phyloP scores from a whole-genome alignment of 2,797 vertebrate species.

The Mormyrus hasselquistii region DNA sequence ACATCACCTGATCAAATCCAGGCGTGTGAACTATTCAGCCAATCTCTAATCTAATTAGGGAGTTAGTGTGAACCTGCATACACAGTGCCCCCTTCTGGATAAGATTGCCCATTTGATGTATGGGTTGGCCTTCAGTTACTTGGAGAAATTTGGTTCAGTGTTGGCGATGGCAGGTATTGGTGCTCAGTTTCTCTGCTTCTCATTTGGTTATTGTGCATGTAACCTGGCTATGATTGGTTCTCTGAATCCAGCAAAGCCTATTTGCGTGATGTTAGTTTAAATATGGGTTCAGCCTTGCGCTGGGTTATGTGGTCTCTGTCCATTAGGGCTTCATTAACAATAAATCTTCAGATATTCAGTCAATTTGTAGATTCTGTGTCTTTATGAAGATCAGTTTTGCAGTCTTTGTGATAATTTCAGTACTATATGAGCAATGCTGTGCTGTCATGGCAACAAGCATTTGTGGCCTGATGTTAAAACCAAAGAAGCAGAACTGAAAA shows the following conservation, averaged over 20 bases:
- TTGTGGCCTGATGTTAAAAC: not conserved
- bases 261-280: not conserved
- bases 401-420: not conserved
- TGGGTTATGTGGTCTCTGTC: not conserved
- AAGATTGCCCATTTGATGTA: not conserved
- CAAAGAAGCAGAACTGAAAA: not conserved
- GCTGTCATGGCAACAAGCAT: not conserved
- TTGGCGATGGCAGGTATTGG: not conserved
- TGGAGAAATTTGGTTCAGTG: not conserved
- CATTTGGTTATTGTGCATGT: not conserved
- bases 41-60: not conserved
- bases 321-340: not conserved
- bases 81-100: not conserved
- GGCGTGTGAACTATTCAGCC: not conserved
- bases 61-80: not conserved
- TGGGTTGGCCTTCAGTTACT: not conserved
- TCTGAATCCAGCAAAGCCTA: not conserved
- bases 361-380: not conserved
- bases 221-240: not conserved
- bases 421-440: not conserved
- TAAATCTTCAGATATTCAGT: not conserved
- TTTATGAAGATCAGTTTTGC: not conserved
- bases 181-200: not conserved
- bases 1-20: not conserved
- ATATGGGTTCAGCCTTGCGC: not conserved